These are phyloP conservation scores for Heliconius himera DNA, from an alignment of 1,140 invertebrate species.

Conservation along the genomic window DNA sequence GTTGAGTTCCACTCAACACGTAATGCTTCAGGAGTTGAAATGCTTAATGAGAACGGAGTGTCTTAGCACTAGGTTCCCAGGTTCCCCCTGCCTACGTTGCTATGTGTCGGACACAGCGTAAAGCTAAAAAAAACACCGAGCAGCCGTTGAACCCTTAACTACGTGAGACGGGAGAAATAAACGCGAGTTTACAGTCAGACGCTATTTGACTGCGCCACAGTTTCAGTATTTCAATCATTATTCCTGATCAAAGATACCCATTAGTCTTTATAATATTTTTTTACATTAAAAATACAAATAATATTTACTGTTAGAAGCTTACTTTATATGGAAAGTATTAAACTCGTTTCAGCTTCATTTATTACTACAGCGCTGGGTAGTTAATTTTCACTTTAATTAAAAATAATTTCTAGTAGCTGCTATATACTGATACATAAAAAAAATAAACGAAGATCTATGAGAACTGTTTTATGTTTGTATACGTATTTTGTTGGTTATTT, in stretches of 20 bases:
- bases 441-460: not conserved
- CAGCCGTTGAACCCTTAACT: not conserved
- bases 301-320: slow-evolving; percentile 8
- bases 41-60: no score
- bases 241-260: not conserved
- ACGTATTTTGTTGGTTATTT: not conserved
- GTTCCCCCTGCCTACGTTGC: no score
- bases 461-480: not conserved
- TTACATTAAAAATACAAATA: not conserved
- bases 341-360: slow-evolving; percentile 12
- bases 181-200: not conserved
- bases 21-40: no score
- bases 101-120: no score
- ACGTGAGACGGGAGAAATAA: not conserved
- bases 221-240: not conserved
- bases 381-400: slow-evolving; percentile 13
- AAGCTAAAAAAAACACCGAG: no score
- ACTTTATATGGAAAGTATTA: not conserved
- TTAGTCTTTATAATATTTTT: not conserved
- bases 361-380: slow-evolving; percentile 8
- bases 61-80: no score
- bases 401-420: slow-evolving; percentile 7
- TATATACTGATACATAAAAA: slow-evolving; percentile 8
- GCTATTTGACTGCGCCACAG: not conserved
- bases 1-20: no score